Evolutionary conservation across 2,888 invertebrate species (phyloP).

Genomic region (Hemistola chrysoprasaria): DNA sequence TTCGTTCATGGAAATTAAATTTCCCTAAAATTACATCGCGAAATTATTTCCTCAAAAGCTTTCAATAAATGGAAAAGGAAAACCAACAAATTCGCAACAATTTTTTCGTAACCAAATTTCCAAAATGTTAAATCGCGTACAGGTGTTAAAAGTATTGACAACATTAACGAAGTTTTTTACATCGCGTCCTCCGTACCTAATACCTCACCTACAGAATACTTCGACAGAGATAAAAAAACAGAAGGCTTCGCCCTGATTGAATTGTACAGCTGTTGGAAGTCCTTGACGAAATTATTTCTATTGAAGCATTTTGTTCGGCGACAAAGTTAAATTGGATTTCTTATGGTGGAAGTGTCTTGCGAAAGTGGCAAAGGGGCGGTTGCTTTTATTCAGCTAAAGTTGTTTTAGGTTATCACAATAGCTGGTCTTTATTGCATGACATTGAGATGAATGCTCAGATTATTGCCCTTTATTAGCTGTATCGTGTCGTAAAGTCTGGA

Average conservation of each 20-base stretch:
- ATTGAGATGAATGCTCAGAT: constrained; percentile 35
- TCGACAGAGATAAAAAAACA: constrained; percentile 55
- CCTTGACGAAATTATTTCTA: constrained; percentile 80
- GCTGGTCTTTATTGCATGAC: constrained; percentile 48
- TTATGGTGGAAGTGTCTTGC: constrained; percentile 70
- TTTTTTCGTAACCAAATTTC: constrained; percentile 15
- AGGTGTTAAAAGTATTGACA: constrained; percentile 57
- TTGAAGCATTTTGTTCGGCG: constrained; percentile 77
- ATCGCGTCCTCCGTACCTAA: no score
- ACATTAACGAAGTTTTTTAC: constrained; percentile 56
- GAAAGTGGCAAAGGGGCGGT: constrained; percentile 61
- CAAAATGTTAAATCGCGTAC: constrained; percentile 30
- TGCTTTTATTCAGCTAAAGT: constrained; percentile 59
- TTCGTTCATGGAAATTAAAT: no score
- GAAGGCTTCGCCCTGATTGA: constrained; percentile 67
- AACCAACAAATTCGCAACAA: constrained; percentile 12
- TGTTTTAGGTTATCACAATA: constrained; percentile 65
- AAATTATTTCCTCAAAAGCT: constrained; percentile 7
- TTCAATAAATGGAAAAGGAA: constrained; percentile 8
- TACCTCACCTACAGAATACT: constrained; percentile 39
- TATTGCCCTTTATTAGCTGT: constrained; percentile 37
- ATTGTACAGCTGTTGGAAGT: constrained; percentile 74
- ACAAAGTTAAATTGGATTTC: constrained; percentile 81
- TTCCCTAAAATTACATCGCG: neutral
- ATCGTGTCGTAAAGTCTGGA: constrained; percentile 21